Conservation (phyloP, 1,140 invertebrate genomes). For the Drosophila elegans region DNA sequence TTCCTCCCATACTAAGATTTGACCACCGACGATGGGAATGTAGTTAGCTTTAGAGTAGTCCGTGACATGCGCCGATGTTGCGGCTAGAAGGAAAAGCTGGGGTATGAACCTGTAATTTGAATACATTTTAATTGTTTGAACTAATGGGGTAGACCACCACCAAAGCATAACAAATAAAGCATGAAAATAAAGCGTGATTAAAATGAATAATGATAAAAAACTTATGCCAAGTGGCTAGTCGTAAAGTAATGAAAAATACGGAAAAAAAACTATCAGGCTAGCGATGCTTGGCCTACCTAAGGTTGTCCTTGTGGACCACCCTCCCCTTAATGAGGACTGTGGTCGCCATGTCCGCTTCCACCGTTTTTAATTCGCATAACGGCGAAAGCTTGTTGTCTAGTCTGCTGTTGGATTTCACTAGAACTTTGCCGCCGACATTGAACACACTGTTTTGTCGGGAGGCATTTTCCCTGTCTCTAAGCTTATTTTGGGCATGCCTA, state of each 20-base stretch:
- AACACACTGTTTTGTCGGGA: no score
- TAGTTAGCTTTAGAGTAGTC: constrained; percentile 1
- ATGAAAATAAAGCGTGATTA: no score
- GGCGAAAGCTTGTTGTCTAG: no score
- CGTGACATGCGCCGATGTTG: constrained; percentile 1
- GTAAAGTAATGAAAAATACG: not conserved
- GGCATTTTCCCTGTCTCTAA: no score
- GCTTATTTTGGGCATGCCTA: no score
- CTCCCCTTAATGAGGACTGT: no score
- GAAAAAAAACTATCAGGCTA: not conserved
- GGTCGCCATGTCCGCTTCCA: no score
- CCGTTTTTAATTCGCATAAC: no score
- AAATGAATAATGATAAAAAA: not conserved
- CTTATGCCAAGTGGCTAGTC: constrained; percentile 1
- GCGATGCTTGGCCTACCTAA: not conserved
- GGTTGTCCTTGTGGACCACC: not conserved
- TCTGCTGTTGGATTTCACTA: no score
- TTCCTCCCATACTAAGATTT: no score
- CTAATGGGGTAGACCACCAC: not conserved
- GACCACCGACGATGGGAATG: not conserved
- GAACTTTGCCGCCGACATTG: no score
- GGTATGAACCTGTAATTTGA: constrained; percentile 2
- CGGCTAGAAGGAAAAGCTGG: not conserved
- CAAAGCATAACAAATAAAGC: not conserved
- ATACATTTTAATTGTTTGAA: not conserved